Base-by-base conservation (phyloP, 2,888 invertebrate species). In the Linhomoeus sp. region DNA sequence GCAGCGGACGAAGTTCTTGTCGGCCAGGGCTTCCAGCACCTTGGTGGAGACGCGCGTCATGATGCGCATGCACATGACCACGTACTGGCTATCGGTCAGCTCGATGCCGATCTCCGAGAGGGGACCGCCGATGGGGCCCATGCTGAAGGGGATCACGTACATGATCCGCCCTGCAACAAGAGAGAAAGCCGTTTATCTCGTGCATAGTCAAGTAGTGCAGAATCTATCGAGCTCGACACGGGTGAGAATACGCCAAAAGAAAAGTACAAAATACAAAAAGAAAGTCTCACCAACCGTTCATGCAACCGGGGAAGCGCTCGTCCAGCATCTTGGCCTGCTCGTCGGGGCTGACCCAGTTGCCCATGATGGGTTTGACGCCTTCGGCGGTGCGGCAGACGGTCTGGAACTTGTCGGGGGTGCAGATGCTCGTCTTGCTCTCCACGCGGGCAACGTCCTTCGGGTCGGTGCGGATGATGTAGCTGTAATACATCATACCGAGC, bases 61-160 rank as follows among this genome's bases (percentile, higher is more conserved):
- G 54, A 88, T 79, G 35, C 80, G 73, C 92, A 94, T 92, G 19
- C 87, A 87, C 54, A 83, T 80, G n/a, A 84, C 92, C 9, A 94
- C 92, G 66, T 94, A 94, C 0, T 88, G 44, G 3, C 52, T 53
- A 65, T 94, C 94, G 0, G 92, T 94, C 50, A 92, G 68, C 69
- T 94, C 81, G 46, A 94, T 78, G 23, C 90, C 92, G 60, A 90
- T 83, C 72, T 92, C 92, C 19, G 90, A 82, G 3, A 92, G 71
- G 0, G 86, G 81, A 0, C 88, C 88, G 0, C 85, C 84, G 9
- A 94, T 76, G 1, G 94, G 92, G 2, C 94, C 94, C 94, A 97
- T 94, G 52, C 86, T 86, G 72, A 87, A 94, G 22, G 94, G 92
- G 46, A 94, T 81, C 52, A 94, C 81, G 69, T 87, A 94, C 90